Conservation (phyloP, 2,797 vertebrate species). For the Cossypha polioptera region DNA sequence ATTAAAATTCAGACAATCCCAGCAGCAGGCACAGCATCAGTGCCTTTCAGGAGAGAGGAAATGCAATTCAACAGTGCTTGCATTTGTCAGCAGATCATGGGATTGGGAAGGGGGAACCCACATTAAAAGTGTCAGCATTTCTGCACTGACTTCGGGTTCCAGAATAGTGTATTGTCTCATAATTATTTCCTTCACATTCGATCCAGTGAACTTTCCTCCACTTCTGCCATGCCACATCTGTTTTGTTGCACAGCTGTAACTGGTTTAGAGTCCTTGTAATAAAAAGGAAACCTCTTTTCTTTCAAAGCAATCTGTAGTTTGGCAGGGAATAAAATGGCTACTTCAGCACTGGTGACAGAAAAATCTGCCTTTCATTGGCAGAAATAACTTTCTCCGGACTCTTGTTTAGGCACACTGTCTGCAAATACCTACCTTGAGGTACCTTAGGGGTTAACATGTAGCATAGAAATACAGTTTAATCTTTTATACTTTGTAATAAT, state of each 20-base stretch:
- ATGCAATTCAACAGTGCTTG: background rate
- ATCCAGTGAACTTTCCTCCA: conserved; percentile 66
- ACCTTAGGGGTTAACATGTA: background rate
- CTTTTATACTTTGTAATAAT: background rate
- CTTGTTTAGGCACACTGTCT: background rate
- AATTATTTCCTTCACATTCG: background rate
- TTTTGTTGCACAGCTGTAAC: conserved; percentile 57
- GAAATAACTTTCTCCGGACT: background rate
- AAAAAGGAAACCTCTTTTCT: conserved; percentile 21
- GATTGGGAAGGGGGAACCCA: background rate
- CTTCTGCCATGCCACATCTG: conserved; percentile 46
- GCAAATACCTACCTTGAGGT: background rate
- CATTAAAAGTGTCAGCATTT: background rate
- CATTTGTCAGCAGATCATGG: background rate
- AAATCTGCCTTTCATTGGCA: conserved; percentile 39
- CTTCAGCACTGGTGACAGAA: conserved; percentile 17
- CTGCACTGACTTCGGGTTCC: background rate
- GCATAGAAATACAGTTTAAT: background rate
- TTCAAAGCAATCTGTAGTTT: conserved; percentile 36
- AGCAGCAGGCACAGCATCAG: rapidly evolving
- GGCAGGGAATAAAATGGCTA: conserved; percentile 51
- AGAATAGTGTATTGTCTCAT: background rate
- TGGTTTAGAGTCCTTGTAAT: conserved; percentile 40
- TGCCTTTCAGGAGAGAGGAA: background rate
- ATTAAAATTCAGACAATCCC: conserved; percentile 3